Evolutionary conservation across 2,888 invertebrate genomes (phyloP), one percentile per base, ranked within the genome.

Genomic region (Tenthredo distinguenda): DNA sequence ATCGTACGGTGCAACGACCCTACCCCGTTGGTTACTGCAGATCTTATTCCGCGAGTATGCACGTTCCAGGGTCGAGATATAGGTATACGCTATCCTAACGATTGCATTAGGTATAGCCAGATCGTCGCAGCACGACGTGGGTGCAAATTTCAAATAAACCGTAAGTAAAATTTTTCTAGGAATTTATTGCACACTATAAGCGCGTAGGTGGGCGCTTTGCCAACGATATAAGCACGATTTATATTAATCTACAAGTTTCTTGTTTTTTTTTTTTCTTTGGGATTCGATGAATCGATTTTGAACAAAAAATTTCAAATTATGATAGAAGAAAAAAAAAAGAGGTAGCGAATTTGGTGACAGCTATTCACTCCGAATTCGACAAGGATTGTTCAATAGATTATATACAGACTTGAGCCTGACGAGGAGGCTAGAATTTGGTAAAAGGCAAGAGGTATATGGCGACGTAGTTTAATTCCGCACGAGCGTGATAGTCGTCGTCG

Each of bases 101-200:
- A 55, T 62, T 62, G 62, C 62, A 55, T 55, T 55, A n/a, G 55
- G 55, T 55, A 55, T 55, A 55, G 12, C 62, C 9, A 12, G 3
- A 21, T 21, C 26, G 21, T 10, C 21, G 62, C 2, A 12, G 18
- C 74, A 43, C 74, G 74, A 74, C 74, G 43, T 21, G 74, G 74
- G 74, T 74, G 74, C 74, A 74, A 74, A 74, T 74, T 74, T 74
- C 43, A 74, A 74, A 74, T 74, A 21, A 74, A 74, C 74, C 74
- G 74, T 43, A 43, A 74, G 18, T 4, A 40, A 37, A 7, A 43
- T 74, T n/a, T 26, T 37, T 31, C 6, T n/a, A n/a, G n/a, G 71
- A 37, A 72, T 72, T 40, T 72, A 37, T 55, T 55, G n/a, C n/a
- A 7, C n/a, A 1, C 55, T 47, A 12, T 12, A 47, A 12, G 12